Evolutionary conservation across 2,888 invertebrate species (phyloP), one percentile per base, ranked within the genome.

Genomic region (Trachelus iudaicus): DNA sequence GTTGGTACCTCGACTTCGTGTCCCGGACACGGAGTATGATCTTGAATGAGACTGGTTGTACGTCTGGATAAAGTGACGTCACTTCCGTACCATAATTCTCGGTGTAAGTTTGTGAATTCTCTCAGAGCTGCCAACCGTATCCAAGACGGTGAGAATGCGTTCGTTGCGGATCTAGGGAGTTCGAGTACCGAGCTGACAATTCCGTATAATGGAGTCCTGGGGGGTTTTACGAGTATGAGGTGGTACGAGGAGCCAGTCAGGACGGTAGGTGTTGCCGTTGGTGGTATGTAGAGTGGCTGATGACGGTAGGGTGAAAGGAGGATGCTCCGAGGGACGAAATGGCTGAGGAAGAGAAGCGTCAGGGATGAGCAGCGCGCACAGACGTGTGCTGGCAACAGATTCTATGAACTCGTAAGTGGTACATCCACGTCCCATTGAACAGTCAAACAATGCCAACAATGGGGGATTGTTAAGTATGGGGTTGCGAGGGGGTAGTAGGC

Each of bases 401-500:
- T 71, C 71, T 34, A 71, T 71, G 71, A 71, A 71, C 31, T 71
- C 71, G 71, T 71, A 71, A 71, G 71, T 71, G 71, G 71, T 71
- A 71, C 71, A 71, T 75, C 68, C 34, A 79, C 80, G 79, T 78
- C 81, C 79, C 78, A 82, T 80, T 79, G 83, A 80, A 80, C 79
- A 81, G 73, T 85, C 85, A 83, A 85, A 83, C 85, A 86, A 82
- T 81, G 78, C 80, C 79, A 75, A 73, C 73, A 75, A 79, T 77
- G 79, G 74, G 75, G 80, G 77, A 71, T 83, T 80, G 84, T 84
- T 85, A 84, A 85, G 85, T 84, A 82, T 82, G 77, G 77, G 75
- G 37, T 76, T 73, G 76, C 35, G 12, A 34, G 6, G 74, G 77
- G 71, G 69, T 69, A 11, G 31, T 34, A 73, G 56, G 35, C 23